Evolutionary conservation across 2,113 vertebrate genomes (phyloP).

Genomic region (Erinaceus europaeus): DNA sequence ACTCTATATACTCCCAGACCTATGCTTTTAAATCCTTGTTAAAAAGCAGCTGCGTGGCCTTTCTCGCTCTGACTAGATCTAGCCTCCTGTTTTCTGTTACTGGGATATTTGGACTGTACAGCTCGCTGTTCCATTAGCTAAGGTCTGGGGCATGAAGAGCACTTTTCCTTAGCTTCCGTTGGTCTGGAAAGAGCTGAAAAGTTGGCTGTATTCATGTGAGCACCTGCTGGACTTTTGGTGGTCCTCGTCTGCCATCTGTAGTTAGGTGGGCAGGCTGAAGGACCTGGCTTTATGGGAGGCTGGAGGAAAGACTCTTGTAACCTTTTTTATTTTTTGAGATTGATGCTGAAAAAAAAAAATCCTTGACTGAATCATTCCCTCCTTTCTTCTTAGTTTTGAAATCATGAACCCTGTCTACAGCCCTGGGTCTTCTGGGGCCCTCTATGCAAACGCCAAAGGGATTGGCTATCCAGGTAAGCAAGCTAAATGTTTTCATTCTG

Average conservation of each 20-base stretch:
- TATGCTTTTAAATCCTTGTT: not conserved
- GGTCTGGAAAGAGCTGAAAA: not conserved
- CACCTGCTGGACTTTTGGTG: accelerated
- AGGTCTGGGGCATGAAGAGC: not conserved
- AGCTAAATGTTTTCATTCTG: not conserved
- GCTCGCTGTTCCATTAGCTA: not conserved
- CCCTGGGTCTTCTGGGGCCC: conserved; percentile 96
- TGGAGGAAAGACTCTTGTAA: not conserved
- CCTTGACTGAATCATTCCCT: conserved; percentile 53
- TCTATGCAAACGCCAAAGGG: conserved; percentile 97
- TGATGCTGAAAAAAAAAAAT: not conserved
- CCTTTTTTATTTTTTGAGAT: not conserved
- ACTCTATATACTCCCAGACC: not conserved
- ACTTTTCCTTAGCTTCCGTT: not conserved
- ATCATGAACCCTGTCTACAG: conserved; percentile 99
- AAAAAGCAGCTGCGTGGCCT: not conserved
- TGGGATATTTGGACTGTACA: not conserved
- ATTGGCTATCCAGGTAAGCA: conserved; percentile 95
- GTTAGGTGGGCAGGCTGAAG: not conserved
- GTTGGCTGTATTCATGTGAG: not conserved
- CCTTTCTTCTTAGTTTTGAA: conserved; percentile 75
- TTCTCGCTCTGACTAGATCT: not conserved
- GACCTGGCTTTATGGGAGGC: not conserved
- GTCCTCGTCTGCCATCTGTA: not conserved
- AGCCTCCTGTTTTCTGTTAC: not conserved